Evolutionary conservation across 2,888 invertebrate species (phyloP), one percentile per base, ranked within the genome.

Genomic region (Clitarchus hookeri): DNA sequence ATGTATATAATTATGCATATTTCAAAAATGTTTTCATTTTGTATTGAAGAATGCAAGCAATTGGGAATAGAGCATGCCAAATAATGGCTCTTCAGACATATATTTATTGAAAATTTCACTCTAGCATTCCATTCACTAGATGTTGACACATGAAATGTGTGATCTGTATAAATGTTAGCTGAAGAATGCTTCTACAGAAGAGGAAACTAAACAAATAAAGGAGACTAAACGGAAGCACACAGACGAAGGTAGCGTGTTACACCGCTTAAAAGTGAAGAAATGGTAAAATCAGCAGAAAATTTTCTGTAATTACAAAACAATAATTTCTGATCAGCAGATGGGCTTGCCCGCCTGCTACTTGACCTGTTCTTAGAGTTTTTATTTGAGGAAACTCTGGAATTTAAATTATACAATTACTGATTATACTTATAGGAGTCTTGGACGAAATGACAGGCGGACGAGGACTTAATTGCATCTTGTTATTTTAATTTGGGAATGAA

Each of bases 391-490:
- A 54, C 48, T 85, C 23, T 85, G 80, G 82, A 85, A 82, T 19
- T 82, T 85, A n/a, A 85, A 85, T 53, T 79, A 85, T 27, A 79
- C 48, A 12, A 85, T 85, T n/a, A 27, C 77, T 16, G 79, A 85
- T 53, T 80, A 44, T 6, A 79, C 80, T 80, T 26, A 26, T 11
- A 80, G 48, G 44, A 44, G 82, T 79, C 80, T 80, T 12, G 85
- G 85, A 82, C 11, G 82, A 85, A 48, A 27, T 48, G 1, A 80
- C 54, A 27, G 82, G 84, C 16, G 84, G 82, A 44, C 25, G 48
- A 80, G 80, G 82, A 27, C 48, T 82, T 25, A 85, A 85, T 25
- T 48, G 36, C 85, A 80, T 85, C 44, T 26, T 82, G 26, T 27
- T 36, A 82, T 26, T 53, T 85, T 23, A 80, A 0, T 12, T 85